Evolutionary conservation across 1,140 invertebrate genomes (phyloP), one percentile per base, ranked within the genome.

Genomic region (Lysiphlebus fabarum): DNA sequence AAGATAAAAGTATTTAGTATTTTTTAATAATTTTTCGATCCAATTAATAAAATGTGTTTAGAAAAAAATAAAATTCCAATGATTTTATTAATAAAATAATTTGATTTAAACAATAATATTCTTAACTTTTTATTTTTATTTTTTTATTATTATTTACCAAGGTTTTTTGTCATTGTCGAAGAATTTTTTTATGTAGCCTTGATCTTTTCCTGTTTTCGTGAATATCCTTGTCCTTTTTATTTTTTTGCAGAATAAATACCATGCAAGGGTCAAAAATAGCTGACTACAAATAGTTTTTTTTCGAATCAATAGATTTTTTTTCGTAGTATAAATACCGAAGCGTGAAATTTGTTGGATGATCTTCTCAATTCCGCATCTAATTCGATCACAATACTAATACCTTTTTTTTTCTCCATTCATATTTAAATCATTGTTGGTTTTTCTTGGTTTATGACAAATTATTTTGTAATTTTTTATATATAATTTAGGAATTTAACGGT

Each of bases 271-370:
- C 36, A 42, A 17, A 47, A 14, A 14, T 37, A 44, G 57, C 47
- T 26, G 17, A 26, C 17, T 26, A 26, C 17, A 26, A 4, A 2
- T 26, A 2, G 2, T 26, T 26, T 26, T 26, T 26, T 26, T 26
- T 4, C 17, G 17, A 26, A 44, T 48, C 40, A 50, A 40, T 48
- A 33, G 49, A 36, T 58, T 14, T 44, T 37, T 42, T 56, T 54
- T 56, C 37, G 47, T 17, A 37, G 42, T 44, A n/a, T 17, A 33
- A 26, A 33, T 9, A 37, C 12, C 53, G 34, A 12, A 42, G 50
- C 56, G 59, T 61, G 59, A 65, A 63, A 67, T 65, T 65, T 58
- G 48, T 61, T 54, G 57, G 59, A 61, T 55, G 50, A 34, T 48
- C 65, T 51, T 56, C 45, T 48, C 49, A 60, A 41, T 65, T 61